Percentiles rank a stretch among this genome's conserved stretches.
Evolutionary conservation across 2,797 vertebrate genomes (phyloP).

Genomic region (Zalophus californianus): DNA sequence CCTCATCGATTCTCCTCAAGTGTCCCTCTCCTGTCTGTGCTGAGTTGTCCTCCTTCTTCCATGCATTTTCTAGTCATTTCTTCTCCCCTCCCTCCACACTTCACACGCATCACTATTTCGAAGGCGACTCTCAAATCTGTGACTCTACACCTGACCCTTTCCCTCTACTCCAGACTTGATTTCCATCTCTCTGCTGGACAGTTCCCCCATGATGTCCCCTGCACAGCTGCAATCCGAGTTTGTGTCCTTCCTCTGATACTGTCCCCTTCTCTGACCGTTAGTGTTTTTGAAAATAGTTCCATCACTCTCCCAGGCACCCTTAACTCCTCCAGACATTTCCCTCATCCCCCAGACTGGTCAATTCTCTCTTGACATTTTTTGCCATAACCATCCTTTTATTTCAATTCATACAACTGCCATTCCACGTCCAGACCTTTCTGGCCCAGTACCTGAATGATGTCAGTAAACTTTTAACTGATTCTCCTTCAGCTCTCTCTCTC

Average conservation of each 20-base stretch:
- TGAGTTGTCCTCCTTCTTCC: neutral
- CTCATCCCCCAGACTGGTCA: neutral
- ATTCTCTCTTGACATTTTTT: neutral
- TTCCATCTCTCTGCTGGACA: neutral
- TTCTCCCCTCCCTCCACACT: neutral
- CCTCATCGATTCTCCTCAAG: neutral
- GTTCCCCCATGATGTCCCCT: accelerated
- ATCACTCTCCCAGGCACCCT: neutral
- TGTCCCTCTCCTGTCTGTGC: neutral
- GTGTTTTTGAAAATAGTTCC: neutral
- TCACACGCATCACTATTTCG: neutral
- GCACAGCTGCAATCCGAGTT: neutral
- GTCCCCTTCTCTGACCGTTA: neutral
- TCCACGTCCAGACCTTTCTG: neutral
- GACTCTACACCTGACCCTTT: neutral
- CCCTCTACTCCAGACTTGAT: neutral
- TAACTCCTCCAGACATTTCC: neutral
- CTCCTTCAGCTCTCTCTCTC: neutral
- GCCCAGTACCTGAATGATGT: neutral
- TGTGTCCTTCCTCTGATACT: neutral
- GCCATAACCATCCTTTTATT: neutral
- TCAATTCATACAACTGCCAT: neutral
- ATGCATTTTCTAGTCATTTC: accelerated
- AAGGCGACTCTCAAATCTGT: accelerated
- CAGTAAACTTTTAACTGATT: neutral